Base-by-base conservation (phyloP, 1,140 invertebrate genomes). In the Apis mellifera region DNA sequence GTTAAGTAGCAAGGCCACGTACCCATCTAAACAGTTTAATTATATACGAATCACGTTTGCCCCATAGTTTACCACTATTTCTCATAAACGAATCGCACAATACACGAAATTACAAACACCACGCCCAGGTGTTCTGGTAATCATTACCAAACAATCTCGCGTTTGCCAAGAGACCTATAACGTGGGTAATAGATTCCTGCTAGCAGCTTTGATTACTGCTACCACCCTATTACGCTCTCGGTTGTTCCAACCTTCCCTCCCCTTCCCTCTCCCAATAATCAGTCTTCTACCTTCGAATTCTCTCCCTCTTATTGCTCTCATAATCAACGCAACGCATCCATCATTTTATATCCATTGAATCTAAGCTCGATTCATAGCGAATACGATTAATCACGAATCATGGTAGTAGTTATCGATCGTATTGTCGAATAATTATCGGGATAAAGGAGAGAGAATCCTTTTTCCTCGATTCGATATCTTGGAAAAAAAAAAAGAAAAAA, bases 91-190 rank as follows among this genome's bases (percentile, higher is more conserved):
- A 62, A 60, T 72, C 23, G 8, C 23, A 8, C 26, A 54, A 19
- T 42, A 54, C 52, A 13, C 69, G 48, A 72, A 71, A 79, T 72
- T 72, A 79, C 59, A 72, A n/a, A 72, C 48, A n/a, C 48, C 57
- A 54, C 7, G 21, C 77, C 21, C 77, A 79, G 77, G 69, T 79
- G 77, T 59, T 54, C 32, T 8, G 17, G 65, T 70, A 59, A 70
- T 78, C 76, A 70, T 26, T 57, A 19, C 23, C 77, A 60, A 78
- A 71, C 76, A 66, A 32, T 77, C 50, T 66, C 64, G 52, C 62
- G 23, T 78, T 78, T 72, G 68, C 48, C 55, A 32, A 60, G 77
- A 78, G 77, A 78, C 68, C 66, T 60, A 71, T 71, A 78, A 48
- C 42, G 66, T 17, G 17, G 7, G 77, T 23, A 78, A 78, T 71